Evolutionary conservation across 1,140 invertebrate species (phyloP), one percentile per base, ranked within the genome.

Genomic region (Mya arenaria): DNA sequence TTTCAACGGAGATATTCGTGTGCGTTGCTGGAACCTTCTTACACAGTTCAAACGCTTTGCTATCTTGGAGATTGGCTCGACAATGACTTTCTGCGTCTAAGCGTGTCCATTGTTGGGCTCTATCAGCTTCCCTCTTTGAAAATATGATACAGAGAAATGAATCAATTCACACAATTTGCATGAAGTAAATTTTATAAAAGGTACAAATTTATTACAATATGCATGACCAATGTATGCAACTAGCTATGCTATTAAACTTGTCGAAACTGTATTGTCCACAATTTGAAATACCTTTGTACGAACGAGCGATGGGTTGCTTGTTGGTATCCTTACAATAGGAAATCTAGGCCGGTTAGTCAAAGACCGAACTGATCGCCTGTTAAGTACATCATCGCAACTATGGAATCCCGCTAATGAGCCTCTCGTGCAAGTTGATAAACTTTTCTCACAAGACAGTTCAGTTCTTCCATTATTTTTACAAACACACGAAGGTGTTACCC

Each of bases 361-460:
- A 25, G 72, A 75, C n/a, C 73, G 30, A 36, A 48, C 39, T 4
- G 73, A 48, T 19, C 73, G 58, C 28, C 60, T 34, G 15, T 36
- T 28, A n/a, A 60, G 52, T 0, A 77, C 25, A 1, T 65, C 73
- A 48, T 55, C 25, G 39, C 73, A 77, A 34, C 73, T 77, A 34
- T 65, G 73, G 36, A 44, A 28, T 19, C 73, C 73, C 13, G 73
- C 65, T 32, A 13, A 8, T 4, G 32, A 36, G 8, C 73, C 73
- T 17, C 37, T 37, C 13, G 73, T 65, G 28, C 73, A 77, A 17
- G 25, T 28, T 10, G 37, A 17, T 23, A 77, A 17, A 52, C 62
- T 77, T 30, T 32, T 52, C 8, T 77, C 28, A 30, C 62, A 77
- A 23, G 62, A 41, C 10, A 34, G 10, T 5, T 48, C 48, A 52